A percentile compares a stretch with the other conserved stretches of the same genome.
Conservation (phyloP, 2,113 vertebrate genomes). For the Laticauda colubrina region DNA sequence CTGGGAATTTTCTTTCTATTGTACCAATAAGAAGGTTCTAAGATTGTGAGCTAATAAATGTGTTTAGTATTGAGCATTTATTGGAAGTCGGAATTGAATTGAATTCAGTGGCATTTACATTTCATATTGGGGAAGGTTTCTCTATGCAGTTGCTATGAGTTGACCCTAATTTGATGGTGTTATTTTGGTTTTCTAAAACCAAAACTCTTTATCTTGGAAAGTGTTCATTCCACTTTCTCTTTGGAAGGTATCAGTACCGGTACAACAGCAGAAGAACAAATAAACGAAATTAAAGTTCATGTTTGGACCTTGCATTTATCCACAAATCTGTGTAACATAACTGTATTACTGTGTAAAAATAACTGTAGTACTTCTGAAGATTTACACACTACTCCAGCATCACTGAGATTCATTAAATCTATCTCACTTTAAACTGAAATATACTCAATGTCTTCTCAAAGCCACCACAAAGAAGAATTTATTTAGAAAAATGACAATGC, state of each 20-base stretch:
- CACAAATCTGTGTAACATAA: background rate
- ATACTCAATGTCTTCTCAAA: background rate
- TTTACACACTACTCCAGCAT: background rate
- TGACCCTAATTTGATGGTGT: background rate
- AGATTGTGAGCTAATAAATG: conserved; percentile 67
- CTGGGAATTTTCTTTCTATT: conserved; percentile 57
- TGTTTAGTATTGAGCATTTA: conserved; percentile 65
- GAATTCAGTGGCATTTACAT: background rate
- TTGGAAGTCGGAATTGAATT: conserved; percentile 25
- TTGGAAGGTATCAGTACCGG: background rate
- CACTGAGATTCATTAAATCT: background rate
- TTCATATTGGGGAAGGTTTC: background rate
- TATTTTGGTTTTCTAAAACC: background rate
- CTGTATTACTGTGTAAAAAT: background rate
- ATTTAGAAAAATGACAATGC: background rate
- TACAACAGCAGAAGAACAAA: background rate
- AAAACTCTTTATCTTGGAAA: background rate
- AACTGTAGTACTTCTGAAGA: background rate
- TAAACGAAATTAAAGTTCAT: background rate
- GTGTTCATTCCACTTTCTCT: background rate
- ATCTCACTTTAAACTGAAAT: background rate
- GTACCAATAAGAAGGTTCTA: conserved; percentile 64
- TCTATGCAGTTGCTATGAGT: background rate
- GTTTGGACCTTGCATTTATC: background rate
- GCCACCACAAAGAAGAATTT: background rate